Evolutionary conservation across 2,113 vertebrate genomes (phyloP), one percentile per base, ranked within the genome.

Genomic region (Marmota flaviventris): DNA sequence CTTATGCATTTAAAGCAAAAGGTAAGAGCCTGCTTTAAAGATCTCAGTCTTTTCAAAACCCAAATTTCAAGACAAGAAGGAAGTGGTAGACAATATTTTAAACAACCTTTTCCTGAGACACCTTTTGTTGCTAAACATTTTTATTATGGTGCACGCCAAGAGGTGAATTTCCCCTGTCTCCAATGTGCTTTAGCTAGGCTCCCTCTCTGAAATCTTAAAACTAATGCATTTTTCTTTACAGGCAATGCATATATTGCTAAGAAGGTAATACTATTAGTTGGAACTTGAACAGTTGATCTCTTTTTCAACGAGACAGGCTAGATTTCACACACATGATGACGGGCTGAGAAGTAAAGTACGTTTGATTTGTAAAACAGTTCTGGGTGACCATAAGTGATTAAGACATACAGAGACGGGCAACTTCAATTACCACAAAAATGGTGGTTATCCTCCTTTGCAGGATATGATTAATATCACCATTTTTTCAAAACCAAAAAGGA

Each of bases 41-140:
- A 91, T n/a, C 70, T 34, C 18, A 3, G 14, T 70, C 37, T 24
- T 97, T 94, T 85, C 7, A 89, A 93, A 93, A 94, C 65, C 37
- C 42, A 58, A 73, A 87, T 61, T 87, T 17, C 34, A 92, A 87
- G n/a, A 17, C 63, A 61, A 39, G 91, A 75, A 88, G 58, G 14
- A 95, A 87, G 27, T 58, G 48, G 24, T 37, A 88, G 58, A 12
- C 18, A 69, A 53, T 75, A 5, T 65, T 88, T 72, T 42, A 65
- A 87, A 39, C 2, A 18, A 70, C 1, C 4, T 78, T 76, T 78
- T 94, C 58, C 22, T 32, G 42, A 83, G 72, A 89, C 4, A 39
- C 78, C 56, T 90, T 93, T 65, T 89, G 39, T 79, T 65, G 65
- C 32, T 78, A 53, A 96, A 70, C 22, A 25, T 85, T 85, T 12